Evolutionary conservation across 2,797 vertebrate species (phyloP).

Genomic region (Lepilemur ruficaudatus): DNA sequence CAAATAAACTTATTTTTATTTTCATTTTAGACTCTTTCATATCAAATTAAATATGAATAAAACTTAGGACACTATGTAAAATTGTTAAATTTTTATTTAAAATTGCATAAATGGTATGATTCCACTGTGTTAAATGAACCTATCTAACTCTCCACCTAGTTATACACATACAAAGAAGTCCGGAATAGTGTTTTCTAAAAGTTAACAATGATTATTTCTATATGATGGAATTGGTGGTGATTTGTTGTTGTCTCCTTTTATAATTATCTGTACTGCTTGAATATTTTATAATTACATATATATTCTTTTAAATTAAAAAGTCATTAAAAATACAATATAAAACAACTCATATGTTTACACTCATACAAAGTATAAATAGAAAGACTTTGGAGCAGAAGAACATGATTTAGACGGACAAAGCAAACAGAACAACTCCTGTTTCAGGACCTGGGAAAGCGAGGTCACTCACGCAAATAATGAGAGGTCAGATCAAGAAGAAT

Average conservation of each 20-base stretch:
- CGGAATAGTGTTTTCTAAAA: background rate
- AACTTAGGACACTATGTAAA: background rate
- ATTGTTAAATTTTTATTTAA: background rate
- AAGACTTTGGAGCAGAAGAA: background rate
- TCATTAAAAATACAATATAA: background rate
- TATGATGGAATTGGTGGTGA: background rate
- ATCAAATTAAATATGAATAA: slow-evolving; percentile 12
- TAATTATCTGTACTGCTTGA: background rate
- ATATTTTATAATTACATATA: background rate
- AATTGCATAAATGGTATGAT: background rate
- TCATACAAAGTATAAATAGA: background rate
- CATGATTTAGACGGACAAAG: background rate
- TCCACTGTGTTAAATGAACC: background rate
- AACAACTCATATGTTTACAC: background rate
- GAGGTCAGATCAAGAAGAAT: background rate
- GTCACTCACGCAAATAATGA: background rate
- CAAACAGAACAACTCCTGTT: background rate
- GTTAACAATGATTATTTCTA: background rate
- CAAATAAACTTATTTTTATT: background rate
- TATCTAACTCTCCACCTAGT: background rate
- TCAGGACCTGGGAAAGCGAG: background rate
- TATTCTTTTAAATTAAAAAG: background rate
- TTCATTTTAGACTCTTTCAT: background rate
- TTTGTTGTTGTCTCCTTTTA: background rate
- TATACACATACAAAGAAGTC: background rate